Conservation (phyloP, 2,888 invertebrate genomes). For the Hemicrepidius hirtus region DNA sequence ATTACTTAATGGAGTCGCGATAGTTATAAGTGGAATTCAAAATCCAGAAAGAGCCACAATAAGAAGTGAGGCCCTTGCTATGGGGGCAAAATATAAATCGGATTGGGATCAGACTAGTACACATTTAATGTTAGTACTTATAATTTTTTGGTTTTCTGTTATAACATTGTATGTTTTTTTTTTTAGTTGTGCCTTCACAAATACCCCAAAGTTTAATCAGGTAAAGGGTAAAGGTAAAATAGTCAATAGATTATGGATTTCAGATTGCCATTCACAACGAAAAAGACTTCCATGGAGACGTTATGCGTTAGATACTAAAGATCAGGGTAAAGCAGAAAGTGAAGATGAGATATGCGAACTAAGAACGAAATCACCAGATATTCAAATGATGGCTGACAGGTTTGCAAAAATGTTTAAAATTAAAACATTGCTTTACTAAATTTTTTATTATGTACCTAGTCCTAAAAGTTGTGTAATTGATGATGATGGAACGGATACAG, state of each 20-base stretch:
- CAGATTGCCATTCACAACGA: constrained; percentile 76
- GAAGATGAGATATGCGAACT: constrained; percentile 74
- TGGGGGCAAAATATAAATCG: constrained; percentile 87
- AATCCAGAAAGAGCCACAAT: constrained; percentile 85
- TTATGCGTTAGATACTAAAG: constrained; percentile 75
- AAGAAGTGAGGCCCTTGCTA: constrained; percentile 79
- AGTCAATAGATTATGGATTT: constrained; percentile 85
- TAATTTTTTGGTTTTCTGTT: no score
- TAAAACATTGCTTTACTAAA: background rate
- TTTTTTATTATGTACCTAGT: background rate
- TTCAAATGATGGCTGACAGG: constrained; percentile 24
- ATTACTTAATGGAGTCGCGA: constrained; percentile 79
- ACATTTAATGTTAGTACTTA: constrained; percentile 86
- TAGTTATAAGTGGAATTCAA: constrained; percentile 91
- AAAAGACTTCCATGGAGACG: constrained; percentile 81
- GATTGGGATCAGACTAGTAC: constrained; percentile 87
- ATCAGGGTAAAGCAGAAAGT: constrained; percentile 71
- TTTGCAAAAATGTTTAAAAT: background rate
- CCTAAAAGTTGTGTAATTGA: constrained; percentile 33
- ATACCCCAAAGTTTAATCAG: constrained; percentile 90
- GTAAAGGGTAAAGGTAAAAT: constrained; percentile 80
- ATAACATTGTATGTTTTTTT: background rate
- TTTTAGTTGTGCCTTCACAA: constrained; percentile 88
- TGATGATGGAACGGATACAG: constrained; percentile 74
- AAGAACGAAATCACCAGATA: constrained; percentile 54